Conservation (phyloP, 2,113 vertebrate genomes). For the Sphaerodactylus townsendi region DNA sequence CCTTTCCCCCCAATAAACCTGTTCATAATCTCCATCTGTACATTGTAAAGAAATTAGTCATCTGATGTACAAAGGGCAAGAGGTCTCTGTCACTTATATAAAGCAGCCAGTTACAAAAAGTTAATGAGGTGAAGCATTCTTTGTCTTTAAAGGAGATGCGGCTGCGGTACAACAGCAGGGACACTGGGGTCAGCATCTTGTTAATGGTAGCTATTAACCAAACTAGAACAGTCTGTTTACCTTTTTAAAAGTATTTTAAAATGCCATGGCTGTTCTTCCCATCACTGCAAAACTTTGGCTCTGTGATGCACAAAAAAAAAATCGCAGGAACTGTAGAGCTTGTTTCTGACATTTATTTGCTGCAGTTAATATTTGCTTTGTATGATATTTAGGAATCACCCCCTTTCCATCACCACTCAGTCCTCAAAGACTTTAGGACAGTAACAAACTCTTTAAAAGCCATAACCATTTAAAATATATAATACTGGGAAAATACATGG, state of each 20-base stretch:
- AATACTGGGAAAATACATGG: not conserved
- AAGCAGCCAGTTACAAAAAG: constrained; percentile 15
- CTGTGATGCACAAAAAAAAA: not conserved
- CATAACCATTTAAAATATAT: not conserved
- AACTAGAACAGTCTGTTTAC: constrained; percentile 6
- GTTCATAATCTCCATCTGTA: constrained; percentile 7
- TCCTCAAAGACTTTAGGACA: not conserved
- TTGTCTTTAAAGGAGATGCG: constrained; percentile 6
- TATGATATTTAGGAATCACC: not conserved
- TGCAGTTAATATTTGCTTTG: not conserved
- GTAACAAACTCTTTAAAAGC: not conserved
- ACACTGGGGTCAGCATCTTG: not conserved
- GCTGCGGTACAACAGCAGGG: not conserved
- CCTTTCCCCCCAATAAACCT: constrained; percentile 20
- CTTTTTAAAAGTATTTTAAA: not conserved
- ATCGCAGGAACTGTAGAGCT: not conserved
- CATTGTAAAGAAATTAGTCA: constrained; percentile 11
- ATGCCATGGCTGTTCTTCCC: not conserved
- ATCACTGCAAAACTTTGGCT: not conserved
- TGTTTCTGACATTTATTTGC: not conserved
- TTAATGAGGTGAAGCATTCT: not conserved
- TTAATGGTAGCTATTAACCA: not conserved
- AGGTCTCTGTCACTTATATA: constrained; percentile 1
- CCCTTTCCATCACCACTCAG: not conserved
- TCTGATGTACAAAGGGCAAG: constrained; percentile 16